These are phyloP conservation scores for Champsocephalus gunnari DNA, from an alignment of 2,797 vertebrate genomes.

Conservation along the genomic window DNA sequence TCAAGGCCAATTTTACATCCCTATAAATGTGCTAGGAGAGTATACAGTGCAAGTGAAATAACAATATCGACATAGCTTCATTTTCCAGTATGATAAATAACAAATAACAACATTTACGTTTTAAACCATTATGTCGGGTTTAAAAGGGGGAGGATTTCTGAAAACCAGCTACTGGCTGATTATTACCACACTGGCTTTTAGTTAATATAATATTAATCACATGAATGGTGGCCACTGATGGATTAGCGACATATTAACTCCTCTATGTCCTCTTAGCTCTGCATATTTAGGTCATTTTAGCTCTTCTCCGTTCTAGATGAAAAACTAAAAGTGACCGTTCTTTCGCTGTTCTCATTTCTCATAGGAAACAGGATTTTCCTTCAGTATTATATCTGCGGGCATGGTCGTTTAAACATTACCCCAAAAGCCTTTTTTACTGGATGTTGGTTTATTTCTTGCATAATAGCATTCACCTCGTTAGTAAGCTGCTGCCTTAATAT, in stretches of 20 bases:
- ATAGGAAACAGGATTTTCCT: neutral
- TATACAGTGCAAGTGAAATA: neutral
- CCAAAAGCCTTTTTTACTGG: neutral
- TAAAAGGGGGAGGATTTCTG: neutral
- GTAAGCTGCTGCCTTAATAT: neutral
- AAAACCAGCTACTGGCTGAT: neutral
- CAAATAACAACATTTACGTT: neutral
- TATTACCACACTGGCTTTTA: neutral
- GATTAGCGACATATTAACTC: neutral
- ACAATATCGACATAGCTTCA: neutral
- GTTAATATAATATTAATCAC: neutral
- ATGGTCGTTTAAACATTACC: neutral
- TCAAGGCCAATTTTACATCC: neutral
- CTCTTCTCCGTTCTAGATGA: neutral
- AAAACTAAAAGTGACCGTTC: constrained; percentile 11
- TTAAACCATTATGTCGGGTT: neutral
- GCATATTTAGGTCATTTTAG: neutral
- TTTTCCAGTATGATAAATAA: neutral
- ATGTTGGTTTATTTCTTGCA: neutral
- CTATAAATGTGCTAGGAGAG: neutral
- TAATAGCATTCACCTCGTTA: neutral
- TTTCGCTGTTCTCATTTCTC: neutral
- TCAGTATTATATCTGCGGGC: constrained; percentile 1
- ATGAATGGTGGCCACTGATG: neutral
- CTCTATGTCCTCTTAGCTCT: neutral